phyloP scores from a whole-genome alignment of 2,888 invertebrate genomes.

The Epirrita christyi region DNA sequence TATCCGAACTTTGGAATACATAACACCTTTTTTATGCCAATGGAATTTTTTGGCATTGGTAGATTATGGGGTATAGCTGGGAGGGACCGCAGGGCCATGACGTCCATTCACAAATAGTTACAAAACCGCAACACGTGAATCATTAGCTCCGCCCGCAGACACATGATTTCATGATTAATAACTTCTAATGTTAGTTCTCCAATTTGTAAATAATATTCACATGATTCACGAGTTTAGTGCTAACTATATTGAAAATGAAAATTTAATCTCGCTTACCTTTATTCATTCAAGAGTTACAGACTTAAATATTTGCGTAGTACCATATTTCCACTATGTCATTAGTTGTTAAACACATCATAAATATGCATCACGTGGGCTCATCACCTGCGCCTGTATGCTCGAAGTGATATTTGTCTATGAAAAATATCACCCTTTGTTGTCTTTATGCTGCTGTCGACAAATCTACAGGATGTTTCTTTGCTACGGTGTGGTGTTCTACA shows the following conservation, averaged over 20 bases:
- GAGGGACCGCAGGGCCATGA: conserved; percentile 51
- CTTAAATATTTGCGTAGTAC: not conserved
- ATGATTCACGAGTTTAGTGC: conserved; percentile 11
- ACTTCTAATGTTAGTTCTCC: conserved; percentile 21
- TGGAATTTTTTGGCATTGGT: conserved; percentile 60
- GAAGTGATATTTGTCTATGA: conserved; percentile 75
- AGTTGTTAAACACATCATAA: conserved; percentile 77
- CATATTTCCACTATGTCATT: conserved; percentile 68
- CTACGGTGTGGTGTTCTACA: not conserved
- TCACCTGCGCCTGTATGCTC: conserved; percentile 69
- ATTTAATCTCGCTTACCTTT: conserved; percentile 17
- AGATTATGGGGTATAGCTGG: conserved; percentile 54
- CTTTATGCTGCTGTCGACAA: conserved; percentile 65
- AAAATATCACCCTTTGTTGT: conserved; percentile 78
- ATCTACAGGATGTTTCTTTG: conserved; percentile 38
- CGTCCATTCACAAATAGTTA: conserved; percentile 60
- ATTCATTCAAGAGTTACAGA: conserved; percentile 13
- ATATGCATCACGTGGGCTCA: conserved; percentile 76
- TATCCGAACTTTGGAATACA: conserved; percentile 50
- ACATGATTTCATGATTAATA: conserved; percentile 45
- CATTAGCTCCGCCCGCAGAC: conserved; percentile 44
- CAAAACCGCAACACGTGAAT: conserved; percentile 63
- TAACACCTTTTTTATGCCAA: conserved; percentile 57
- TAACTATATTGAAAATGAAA: not conserved
- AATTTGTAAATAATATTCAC: conserved; percentile 25